Percentiles rank a stretch among this genome's conserved stretches.
phyloP scores from a whole-genome alignment of 2,888 invertebrate genomes.

The Lithosia quadra region DNA sequence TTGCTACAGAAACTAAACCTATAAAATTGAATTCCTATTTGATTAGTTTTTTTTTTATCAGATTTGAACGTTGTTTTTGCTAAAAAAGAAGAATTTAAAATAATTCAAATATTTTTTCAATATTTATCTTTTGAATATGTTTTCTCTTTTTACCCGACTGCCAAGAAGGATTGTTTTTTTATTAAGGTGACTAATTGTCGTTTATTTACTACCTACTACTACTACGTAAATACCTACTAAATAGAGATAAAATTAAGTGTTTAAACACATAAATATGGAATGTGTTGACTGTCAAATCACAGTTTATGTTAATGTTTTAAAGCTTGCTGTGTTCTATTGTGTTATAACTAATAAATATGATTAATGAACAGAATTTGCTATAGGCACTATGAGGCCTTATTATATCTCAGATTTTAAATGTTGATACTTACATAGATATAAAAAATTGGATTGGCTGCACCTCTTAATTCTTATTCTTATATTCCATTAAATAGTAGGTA shows the following conservation, averaged over 20 bases:
- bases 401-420: conserved; percentile 3
- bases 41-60: neutral
- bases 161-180: neutral
- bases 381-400: conserved; percentile 18
- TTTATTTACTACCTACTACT: neutral
- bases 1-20: too few species aligned
- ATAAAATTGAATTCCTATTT: too few species aligned
- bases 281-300: conserved; percentile 41
- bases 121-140: too few species aligned
- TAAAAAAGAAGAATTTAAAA: too few species aligned
- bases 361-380: conserved; percentile 45
- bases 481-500: too few species aligned
- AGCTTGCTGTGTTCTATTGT: conserved; percentile 36
- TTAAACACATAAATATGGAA: conserved; percentile 42
- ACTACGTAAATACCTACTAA: conserved; percentile 24
- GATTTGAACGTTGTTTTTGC: neutral
- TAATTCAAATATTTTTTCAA: neutral
- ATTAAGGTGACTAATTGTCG: neutral
- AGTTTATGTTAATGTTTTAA: conserved; percentile 33
- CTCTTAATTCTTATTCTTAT: too few species aligned
- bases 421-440: too few species aligned
- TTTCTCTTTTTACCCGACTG: too few species aligned
- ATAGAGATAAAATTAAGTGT: too few species aligned
- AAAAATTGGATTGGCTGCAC: too few species aligned
- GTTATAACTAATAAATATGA: conserved; percentile 32